A percentile compares a stretch with the other conserved stretches of the same genome.
phyloP scores from a whole-genome alignment of 2,113 vertebrate genomes.

The Alces alces region DNA sequence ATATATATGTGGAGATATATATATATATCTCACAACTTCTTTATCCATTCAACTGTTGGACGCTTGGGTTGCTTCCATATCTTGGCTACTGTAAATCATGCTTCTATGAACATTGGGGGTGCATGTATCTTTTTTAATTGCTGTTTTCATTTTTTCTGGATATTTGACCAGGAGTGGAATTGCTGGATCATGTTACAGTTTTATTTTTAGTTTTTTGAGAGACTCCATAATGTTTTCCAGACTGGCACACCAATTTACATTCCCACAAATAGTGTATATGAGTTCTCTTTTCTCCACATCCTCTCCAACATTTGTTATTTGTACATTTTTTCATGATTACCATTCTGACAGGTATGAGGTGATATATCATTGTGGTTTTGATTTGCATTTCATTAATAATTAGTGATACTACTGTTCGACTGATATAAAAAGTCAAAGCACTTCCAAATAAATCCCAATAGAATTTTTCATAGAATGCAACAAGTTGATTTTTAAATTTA shows the following conservation, averaged over 20 bases:
- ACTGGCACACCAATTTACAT: neutral
- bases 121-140: neutral
- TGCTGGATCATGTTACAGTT: neutral
- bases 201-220: neutral
- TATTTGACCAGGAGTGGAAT: neutral
- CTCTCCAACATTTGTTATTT: neutral
- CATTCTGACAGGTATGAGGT: neutral
- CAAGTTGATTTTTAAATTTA: neutral
- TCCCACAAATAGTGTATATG: neutral
- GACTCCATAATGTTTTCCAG: neutral
- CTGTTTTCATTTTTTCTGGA: neutral
- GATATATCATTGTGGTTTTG: neutral
- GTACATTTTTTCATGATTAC: neutral
- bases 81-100: neutral
- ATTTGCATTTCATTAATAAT: neutral
- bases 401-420: neutral
- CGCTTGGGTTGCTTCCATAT: neutral
- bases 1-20: neutral
- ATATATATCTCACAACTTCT: neutral
- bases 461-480: neutral
- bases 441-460: neutral
- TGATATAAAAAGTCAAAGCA: neutral
- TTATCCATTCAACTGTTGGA: neutral
- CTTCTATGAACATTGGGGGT: neutral
- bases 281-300: neutral